Evolutionary conservation across 2,113 vertebrate species (phyloP).

Genomic region (Anthoscopus minutus): DNA sequence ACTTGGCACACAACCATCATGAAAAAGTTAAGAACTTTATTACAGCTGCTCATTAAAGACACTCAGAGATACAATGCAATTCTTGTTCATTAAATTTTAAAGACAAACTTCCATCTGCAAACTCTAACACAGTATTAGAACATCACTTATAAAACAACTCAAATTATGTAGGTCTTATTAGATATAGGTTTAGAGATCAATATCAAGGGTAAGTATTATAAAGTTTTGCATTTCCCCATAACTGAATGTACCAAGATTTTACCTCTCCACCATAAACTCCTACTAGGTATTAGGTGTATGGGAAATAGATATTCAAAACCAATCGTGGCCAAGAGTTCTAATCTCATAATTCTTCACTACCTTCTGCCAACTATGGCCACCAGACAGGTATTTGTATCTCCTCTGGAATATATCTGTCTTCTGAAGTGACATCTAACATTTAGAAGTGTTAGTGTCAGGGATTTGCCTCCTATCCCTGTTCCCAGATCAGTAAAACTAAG

Average conservation of each 20-base stretch:
- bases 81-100: not conserved
- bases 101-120: not conserved
- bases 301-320: not conserved
- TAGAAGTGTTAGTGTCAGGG: not conserved
- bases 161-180: not conserved
- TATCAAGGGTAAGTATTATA: not conserved
- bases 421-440: not conserved
- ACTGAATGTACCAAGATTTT: not conserved
- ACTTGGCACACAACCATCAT: not conserved
- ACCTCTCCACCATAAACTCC: not conserved
- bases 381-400: not conserved
- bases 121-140: not conserved
- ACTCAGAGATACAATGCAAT: not conserved
- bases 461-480: not conserved
- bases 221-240: not conserved
- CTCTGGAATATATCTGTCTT: not conserved
- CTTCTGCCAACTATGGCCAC: not conserved
- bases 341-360: not conserved
- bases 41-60: not conserved
- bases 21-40: not conserved
- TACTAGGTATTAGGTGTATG: not conserved
- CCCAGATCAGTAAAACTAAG: not conserved
- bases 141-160: not conserved
- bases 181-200: not conserved
- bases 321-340: not conserved